Percentiles rank a stretch among this genome's conserved stretches.
Conservation (phyloP, 2,113 vertebrate genomes). For the Serinus canaria region DNA sequence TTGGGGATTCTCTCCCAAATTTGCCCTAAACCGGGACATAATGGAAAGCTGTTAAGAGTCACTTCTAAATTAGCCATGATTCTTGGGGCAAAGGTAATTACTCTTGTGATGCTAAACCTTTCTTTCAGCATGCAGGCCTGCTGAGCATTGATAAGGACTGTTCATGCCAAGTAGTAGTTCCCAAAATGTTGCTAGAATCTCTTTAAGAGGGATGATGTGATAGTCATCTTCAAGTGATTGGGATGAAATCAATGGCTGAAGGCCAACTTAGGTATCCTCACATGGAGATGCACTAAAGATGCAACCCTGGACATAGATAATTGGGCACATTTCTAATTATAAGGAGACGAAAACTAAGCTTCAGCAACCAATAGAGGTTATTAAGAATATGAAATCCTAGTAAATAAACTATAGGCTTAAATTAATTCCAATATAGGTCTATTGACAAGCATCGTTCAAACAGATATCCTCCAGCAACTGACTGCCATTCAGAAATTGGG, state of each 20-base stretch:
- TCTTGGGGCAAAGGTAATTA: constrained; percentile 1
- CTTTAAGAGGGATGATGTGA: background rate
- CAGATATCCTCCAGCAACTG: background rate
- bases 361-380: background rate
- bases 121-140: background rate
- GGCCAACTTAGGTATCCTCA: background rate
- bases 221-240: background rate
- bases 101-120: background rate
- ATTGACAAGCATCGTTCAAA: background rate
- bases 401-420: constrained; percentile 4
- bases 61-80: background rate
- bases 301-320: background rate
- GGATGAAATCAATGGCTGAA: constrained; percentile 2
- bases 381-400: background rate
- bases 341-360: background rate
- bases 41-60: background rate
- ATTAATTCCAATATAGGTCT: background rate
- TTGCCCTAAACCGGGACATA: no score
- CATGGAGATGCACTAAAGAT: background rate
- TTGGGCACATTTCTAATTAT: background rate
- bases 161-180: background rate
- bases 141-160: background rate
- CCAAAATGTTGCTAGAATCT: background rate
- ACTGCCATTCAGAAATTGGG: background rate
- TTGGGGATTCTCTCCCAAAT: no score